These are phyloP conservation scores for Adelges cooleyi DNA, from an alignment of 1,140 invertebrate species.

Conservation along the genomic window DNA sequence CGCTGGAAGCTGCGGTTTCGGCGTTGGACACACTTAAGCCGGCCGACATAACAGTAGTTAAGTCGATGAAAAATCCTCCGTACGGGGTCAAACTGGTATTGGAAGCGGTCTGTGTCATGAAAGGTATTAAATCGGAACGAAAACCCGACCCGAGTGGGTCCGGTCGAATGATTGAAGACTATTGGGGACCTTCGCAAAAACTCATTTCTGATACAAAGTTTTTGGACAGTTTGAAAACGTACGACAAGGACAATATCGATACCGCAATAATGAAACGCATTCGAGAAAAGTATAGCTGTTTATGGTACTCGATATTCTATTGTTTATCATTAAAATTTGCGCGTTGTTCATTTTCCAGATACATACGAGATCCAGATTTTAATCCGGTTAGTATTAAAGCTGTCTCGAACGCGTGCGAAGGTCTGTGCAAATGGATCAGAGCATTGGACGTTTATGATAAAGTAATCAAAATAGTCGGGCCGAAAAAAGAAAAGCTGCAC, in stretches of 20 bases:
- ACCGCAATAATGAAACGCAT: constrained; percentile 72
- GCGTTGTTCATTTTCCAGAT: constrained; percentile 50
- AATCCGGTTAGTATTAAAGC: constrained; percentile 78
- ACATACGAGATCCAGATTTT: constrained; percentile 81
- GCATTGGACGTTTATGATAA: constrained; percentile 90
- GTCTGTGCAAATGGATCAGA: constrained; percentile 83
- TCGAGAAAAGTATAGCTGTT: constrained; percentile 63
- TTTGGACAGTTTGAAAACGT: constrained; percentile 70
- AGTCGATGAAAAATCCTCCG: constrained; percentile 95
- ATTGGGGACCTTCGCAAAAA: constrained; percentile 83
- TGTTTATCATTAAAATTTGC: no score
- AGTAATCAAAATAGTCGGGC: constrained; percentile 88
- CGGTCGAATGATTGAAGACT: constrained; percentile 80
- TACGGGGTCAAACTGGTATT: constrained; percentile 81
- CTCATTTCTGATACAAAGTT: constrained; percentile 89
- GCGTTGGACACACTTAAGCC: constrained; percentile 90
- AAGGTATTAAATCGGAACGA: constrained; percentile 76
- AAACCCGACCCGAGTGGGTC: constrained; percentile 62
- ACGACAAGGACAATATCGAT: constrained; percentile 85
- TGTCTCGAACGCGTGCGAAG: constrained; percentile 85
- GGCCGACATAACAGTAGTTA: constrained; percentile 84
- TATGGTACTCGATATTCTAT: no score
- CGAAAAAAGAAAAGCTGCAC: constrained; percentile 73
- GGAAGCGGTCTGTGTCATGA: constrained; percentile 88
- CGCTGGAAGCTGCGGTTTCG: constrained; percentile 72